Base-by-base conservation (phyloP, 2,888 invertebrate genomes). In the Amiota communis region DNA sequence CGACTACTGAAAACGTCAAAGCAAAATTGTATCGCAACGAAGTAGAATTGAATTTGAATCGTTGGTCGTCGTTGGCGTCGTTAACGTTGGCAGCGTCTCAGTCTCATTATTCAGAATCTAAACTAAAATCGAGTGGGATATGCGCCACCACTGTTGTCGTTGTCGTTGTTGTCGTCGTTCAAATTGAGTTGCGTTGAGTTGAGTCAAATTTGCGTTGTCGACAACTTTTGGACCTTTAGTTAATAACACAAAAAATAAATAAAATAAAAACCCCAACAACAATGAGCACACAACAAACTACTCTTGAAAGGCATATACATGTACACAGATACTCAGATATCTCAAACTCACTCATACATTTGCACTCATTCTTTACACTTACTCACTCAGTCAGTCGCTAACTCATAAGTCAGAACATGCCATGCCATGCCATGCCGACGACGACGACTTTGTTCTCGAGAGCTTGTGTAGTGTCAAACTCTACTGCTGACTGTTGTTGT, bases 301-400 rank as follows among this genome's bases (percentile, higher is more conserved):
- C 36, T 36, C 36, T 36, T 36, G 36, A 36, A 36, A 36, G 36
- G 36, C 36, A 36, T 4, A 36, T 36, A 2, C 36, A 36, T 36
- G 36, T 6, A 6, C 36, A 36, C 36, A 36, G 36, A 36, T 36
- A 36, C 36, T 6, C 36, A 36, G 36, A 36, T 36, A 36, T n/a
- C n/a, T 3, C 3, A 23, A 1, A 23, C 36, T 36, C 36, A 36
- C 6, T 36, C 36, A 15, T 57, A 77, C 72, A 74, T 68, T 56
- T 71, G 69, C 23, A 23, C 51, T 57, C 9, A 15, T 57, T 79
- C 72, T 68, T 56, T 71, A 71, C 75, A 76, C 10, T 48, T 57
- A 57, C 57, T 23, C 59, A 64, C 23, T 47, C 64, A 53, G 17
- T 71, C 20, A 49, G 13, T 53, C 57, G 12, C n/a, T n/a, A 13